phyloP scores from a whole-genome alignment of 2,888 invertebrate species.

The Blera fallax region DNA sequence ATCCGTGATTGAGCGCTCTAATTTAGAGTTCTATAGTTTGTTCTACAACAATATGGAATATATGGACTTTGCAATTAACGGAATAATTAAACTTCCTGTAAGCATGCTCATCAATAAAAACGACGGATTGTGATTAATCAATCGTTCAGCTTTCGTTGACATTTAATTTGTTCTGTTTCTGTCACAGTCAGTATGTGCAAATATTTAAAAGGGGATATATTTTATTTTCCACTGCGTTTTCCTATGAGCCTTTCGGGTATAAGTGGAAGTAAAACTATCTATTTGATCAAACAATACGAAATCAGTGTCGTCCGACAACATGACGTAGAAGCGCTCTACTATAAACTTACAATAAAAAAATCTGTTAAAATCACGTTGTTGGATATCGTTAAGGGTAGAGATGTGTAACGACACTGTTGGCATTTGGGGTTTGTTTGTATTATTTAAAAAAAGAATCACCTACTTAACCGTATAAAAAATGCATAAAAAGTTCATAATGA shows the following conservation, averaged over 20 bases:
- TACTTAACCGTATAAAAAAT: not conserved
- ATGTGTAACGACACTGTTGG: not conserved
- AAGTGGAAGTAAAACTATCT: conserved; percentile 35
- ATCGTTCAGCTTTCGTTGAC: conserved; percentile 62
- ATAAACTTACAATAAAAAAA: conserved; percentile 48
- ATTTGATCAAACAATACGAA: conserved; percentile 49
- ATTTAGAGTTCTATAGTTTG: conserved; percentile 23
- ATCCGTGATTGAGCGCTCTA: conserved; percentile 24
- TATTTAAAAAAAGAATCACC: no score
- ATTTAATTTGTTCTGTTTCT: conserved; percentile 56
- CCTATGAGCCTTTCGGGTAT: not conserved
- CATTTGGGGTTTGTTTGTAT: not conserved
- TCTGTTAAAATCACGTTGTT: no score
- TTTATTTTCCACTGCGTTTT: not conserved
- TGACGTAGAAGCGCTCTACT: conserved; percentile 35
- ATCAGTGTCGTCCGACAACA: conserved; percentile 46
- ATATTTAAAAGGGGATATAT: conserved; percentile 9
- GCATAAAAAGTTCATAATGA: not conserved
- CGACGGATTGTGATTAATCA: conserved; percentile 66
- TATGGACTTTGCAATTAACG: conserved; percentile 54
- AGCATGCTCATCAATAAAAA: conserved; percentile 55
- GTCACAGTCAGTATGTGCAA: conserved; percentile 34
- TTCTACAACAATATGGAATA: conserved; percentile 23
- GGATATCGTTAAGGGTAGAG: not conserved
- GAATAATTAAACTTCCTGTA: conserved; percentile 62